Evolutionary conservation across 2,113 vertebrate species (phyloP).

Genomic region (Gasterosteus aculeatus): DNA sequence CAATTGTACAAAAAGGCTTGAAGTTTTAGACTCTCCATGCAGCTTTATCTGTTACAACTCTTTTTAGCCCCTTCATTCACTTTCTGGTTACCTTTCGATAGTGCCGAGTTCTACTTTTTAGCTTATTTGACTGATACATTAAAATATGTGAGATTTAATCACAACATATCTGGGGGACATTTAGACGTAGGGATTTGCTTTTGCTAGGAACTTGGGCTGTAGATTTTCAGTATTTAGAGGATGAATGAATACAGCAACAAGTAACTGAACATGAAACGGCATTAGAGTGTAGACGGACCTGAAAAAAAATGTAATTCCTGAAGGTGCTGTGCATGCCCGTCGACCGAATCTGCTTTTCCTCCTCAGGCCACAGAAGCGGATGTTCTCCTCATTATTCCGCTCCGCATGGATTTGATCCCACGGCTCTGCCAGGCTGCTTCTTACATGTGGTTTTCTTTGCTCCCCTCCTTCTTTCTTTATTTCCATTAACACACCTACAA

Average conservation of each 20-base stretch:
- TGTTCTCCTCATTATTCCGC: slow-evolving; percentile 33
- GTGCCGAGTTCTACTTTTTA: background rate
- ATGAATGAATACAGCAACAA: background rate
- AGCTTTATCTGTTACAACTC: background rate
- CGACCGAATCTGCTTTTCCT: slow-evolving; percentile 22
- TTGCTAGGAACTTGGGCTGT: background rate
- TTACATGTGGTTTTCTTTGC: slow-evolving; percentile 19
- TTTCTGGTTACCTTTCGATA: background rate
- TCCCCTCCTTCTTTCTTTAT: slow-evolving; percentile 7
- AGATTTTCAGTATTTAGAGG: background rate
- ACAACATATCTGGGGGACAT: background rate
- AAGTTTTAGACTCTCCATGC: no score
- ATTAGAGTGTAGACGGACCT: background rate
- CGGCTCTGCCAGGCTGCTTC: slow-evolving; percentile 45
- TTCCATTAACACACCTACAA: slow-evolving; percentile 14
- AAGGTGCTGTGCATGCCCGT: background rate
- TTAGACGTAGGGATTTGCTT: background rate
- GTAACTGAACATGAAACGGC: background rate
- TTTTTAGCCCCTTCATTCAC: background rate
- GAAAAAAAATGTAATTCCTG: background rate
- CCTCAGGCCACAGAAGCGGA: slow-evolving; percentile 57
- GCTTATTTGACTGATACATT: background rate
- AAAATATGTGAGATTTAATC: background rate
- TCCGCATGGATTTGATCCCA: slow-evolving; percentile 32
- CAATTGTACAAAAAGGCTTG: no score